phyloP scores from a whole-genome alignment of 2,797 vertebrate genomes.

The Xyrichtys novacula region DNA sequence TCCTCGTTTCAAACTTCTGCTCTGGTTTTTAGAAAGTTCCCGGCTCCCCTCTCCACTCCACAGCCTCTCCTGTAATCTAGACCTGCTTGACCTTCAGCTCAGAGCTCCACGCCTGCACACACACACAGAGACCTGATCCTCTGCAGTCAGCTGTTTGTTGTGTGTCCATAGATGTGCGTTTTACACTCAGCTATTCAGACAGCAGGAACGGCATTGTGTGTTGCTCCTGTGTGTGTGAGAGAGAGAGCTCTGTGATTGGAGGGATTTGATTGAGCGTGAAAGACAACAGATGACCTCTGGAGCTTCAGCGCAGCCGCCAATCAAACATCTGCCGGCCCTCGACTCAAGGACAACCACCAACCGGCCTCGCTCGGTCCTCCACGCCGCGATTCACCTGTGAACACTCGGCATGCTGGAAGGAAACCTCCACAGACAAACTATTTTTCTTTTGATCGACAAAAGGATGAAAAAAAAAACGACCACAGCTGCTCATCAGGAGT shows the following conservation, averaged over 20 bases:
- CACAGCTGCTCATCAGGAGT: neutral
- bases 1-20: neutral
- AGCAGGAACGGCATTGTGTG: neutral
- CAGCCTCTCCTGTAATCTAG: neutral
- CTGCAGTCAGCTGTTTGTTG: slow-evolving; percentile 14
- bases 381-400: slow-evolving; percentile 32
- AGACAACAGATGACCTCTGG: slow-evolving; percentile 67
- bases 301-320: slow-evolving; percentile 47
- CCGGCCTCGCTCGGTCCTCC: slow-evolving; percentile 8
- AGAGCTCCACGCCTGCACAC: neutral
- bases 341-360: slow-evolving; percentile 20
- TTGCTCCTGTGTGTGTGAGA: neutral
- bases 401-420: neutral
- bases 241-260: neutral
- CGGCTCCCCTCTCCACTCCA: neutral
- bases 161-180: neutral
- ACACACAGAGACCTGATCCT: neutral
- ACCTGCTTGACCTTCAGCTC: too few species aligned
- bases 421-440: too few species aligned
- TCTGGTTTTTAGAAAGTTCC: neutral
- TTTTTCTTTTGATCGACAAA: too few species aligned
- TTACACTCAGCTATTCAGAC: slow-evolving; percentile 18
- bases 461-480: too few species aligned
- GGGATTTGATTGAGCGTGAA: slow-evolving; percentile 61
- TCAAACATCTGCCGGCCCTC: slow-evolving; percentile 60